These are phyloP conservation scores for Liodrosophila aerea DNA, from an alignment of 2,888 invertebrate species.

Conservation along the genomic window DNA sequence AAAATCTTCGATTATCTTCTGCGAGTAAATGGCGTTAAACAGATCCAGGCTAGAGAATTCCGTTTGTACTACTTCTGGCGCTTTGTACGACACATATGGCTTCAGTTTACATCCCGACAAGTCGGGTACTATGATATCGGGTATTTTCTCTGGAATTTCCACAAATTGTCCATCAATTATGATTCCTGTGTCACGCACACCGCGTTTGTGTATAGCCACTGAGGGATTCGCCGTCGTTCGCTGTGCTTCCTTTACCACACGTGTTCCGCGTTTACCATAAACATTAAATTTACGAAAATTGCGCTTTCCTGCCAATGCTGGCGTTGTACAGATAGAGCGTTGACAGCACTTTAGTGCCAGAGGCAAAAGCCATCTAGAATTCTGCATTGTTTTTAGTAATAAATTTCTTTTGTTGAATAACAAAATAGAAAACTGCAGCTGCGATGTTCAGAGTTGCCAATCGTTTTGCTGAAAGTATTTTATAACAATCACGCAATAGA, in stretches of 20 bases:
- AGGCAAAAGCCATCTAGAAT: constrained; percentile 57
- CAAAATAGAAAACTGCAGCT: constrained; percentile 22
- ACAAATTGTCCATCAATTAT: constrained; percentile 84
- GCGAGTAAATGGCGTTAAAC: constrained; percentile 90
- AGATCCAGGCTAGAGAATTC: constrained; percentile 93
- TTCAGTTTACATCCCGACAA: constrained; percentile 91
- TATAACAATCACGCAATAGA: too few species aligned
- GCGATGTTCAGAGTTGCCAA: too few species aligned
- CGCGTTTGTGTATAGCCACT: constrained; percentile 87
- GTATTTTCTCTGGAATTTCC: constrained; percentile 92
- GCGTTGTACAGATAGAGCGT: constrained; percentile 83
- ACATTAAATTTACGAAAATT: constrained; percentile 92
- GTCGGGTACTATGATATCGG: constrained; percentile 96
- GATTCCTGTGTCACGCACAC: constrained; percentile 87
- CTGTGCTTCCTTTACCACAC: constrained; percentile 84
- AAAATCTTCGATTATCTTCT: constrained; percentile 90
- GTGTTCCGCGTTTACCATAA: constrained; percentile 89
- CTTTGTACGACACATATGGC: constrained; percentile 96
- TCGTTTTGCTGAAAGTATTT: too few species aligned
- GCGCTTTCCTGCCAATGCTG: constrained; percentile 86
- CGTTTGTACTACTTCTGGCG: constrained; percentile 88
- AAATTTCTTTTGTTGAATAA: constrained; percentile 66
- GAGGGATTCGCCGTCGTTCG: constrained; percentile 84
- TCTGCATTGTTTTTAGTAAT: constrained; percentile 58
- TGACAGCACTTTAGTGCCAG: constrained; percentile 52